A percentile compares a stretch with the other conserved stretches of the same genome.
These are phyloP conservation scores for Penaeus vannamei DNA, from an alignment of 1,140 invertebrate species.

Conservation along the genomic window DNA sequence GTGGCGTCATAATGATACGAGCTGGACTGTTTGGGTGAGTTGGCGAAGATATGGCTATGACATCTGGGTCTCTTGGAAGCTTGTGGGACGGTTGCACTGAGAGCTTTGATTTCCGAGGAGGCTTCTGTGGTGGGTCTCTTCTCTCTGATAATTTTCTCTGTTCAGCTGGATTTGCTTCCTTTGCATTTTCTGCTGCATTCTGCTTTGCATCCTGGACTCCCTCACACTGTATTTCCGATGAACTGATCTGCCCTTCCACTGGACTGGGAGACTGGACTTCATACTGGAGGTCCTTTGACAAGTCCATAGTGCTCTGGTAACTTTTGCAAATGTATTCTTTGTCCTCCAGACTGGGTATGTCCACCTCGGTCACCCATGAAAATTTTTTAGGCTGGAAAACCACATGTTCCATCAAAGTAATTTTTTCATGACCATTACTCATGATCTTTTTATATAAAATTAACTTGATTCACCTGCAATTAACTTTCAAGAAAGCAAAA, in stretches of 20 bases:
- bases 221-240: too few relatives aligned
- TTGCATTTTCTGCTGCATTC: too few relatives aligned
- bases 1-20: background rate
- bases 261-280: background rate
- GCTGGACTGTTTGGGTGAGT: too few relatives aligned
- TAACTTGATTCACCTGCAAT: background rate
- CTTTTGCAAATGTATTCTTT: slow-evolving; percentile 45
- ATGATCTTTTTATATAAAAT: background rate
- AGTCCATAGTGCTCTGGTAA: slow-evolving; percentile 48
- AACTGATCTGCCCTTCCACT: too few relatives aligned
- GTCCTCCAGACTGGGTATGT: slow-evolving; percentile 26
- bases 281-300: slow-evolving; percentile 38
- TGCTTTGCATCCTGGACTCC: too few relatives aligned
- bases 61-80: background rate
- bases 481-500: too few relatives aligned
- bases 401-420: slow-evolving; percentile 39
- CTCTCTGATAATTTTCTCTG: too few relatives aligned
- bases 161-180: too few relatives aligned
- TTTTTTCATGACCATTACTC: slow-evolving; percentile 35
- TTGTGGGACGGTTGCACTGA: background rate
- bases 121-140: too few relatives aligned
- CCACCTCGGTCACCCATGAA: slow-evolving; percentile 51
- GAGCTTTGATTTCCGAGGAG: background rate
- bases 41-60: background rate
- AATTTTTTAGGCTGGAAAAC: slow-evolving; percentile 51